A percentile compares a stretch with the other conserved stretches of the same genome.
These are phyloP conservation scores for Cherax quadricarinatus DNA, from an alignment of 1,140 invertebrate species.

Conservation along the genomic window DNA sequence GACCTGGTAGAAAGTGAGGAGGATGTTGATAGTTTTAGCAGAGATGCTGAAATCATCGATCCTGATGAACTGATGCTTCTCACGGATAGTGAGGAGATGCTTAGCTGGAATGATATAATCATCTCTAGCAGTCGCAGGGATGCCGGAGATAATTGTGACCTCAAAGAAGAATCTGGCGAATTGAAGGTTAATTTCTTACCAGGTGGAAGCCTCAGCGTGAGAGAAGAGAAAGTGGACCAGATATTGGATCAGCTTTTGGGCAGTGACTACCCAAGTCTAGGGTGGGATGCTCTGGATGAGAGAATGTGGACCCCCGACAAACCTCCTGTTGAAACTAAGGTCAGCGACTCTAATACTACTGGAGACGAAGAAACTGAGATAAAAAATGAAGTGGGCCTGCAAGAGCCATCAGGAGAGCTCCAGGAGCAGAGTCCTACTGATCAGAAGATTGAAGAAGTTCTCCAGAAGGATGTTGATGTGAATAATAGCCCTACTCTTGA, in stretches of 20 bases:
- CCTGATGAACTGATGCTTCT: slow-evolving; percentile 41
- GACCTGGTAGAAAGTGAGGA: slow-evolving; percentile 51
- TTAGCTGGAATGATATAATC: slow-evolving; percentile 36
- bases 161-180: neutral
- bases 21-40: slow-evolving; percentile 28
- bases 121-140: neutral
- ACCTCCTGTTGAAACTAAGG: neutral
- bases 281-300: neutral
- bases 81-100: slow-evolving; percentile 36
- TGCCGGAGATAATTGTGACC: neutral
- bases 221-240: neutral
- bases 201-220: neutral
- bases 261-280: neutral
- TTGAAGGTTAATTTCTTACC: slow-evolving; percentile 1
- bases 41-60: slow-evolving; percentile 33
- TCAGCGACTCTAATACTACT: too few species aligned
- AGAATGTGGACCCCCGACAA: neutral
- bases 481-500: neutral
- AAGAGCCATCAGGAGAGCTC: neutral
- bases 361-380: neutral
- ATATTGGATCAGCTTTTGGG: neutral
- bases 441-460: neutral
- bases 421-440: too few species aligned
- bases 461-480: neutral
- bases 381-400: too few species aligned